These are phyloP conservation scores for Mechanitis messenoides DNA, from an alignment of 2,888 invertebrate species.

Conservation along the genomic window DNA sequence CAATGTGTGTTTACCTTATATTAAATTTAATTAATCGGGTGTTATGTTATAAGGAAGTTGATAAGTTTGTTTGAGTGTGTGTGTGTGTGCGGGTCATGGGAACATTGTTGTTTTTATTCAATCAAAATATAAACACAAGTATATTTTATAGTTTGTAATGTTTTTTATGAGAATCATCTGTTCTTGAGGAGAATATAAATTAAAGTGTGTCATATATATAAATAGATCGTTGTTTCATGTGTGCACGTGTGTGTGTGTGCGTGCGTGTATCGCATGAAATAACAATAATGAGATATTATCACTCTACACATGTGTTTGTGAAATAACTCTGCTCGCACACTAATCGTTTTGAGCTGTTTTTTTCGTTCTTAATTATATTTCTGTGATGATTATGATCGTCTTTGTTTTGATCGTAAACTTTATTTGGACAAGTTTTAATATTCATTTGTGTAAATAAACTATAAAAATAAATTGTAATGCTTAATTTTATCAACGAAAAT, in stretches of 20 bases:
- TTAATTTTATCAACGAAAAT: no score
- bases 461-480: no score
- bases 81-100: slow-evolving; percentile 10
- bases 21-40: slow-evolving; percentile 10
- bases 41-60: slow-evolving; percentile 37
- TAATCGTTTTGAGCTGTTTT: slow-evolving; percentile 32
- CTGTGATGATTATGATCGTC: slow-evolving; percentile 11
- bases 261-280: slow-evolving; percentile 42
- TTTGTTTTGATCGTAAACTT: slow-evolving; percentile 2
- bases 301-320: slow-evolving; percentile 43
- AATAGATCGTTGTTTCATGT: slow-evolving; percentile 47
- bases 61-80: slow-evolving; percentile 34
- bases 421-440: not conserved
- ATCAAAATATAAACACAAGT: not conserved
- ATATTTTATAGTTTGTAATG: not conserved
- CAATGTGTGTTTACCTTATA: slow-evolving; percentile 45
- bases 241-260: slow-evolving; percentile 40
- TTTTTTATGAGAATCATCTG: slow-evolving; percentile 14
- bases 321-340: slow-evolving; percentile 35
- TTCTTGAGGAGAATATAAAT: slow-evolving; percentile 27
- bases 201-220: slow-evolving; percentile 45
- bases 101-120: not conserved
- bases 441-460: no score
- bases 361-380: slow-evolving; percentile 4
- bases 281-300: slow-evolving; percentile 30